Conservation (phyloP, 2,797 vertebrate species). For the Neoniphon sammara region DNA sequence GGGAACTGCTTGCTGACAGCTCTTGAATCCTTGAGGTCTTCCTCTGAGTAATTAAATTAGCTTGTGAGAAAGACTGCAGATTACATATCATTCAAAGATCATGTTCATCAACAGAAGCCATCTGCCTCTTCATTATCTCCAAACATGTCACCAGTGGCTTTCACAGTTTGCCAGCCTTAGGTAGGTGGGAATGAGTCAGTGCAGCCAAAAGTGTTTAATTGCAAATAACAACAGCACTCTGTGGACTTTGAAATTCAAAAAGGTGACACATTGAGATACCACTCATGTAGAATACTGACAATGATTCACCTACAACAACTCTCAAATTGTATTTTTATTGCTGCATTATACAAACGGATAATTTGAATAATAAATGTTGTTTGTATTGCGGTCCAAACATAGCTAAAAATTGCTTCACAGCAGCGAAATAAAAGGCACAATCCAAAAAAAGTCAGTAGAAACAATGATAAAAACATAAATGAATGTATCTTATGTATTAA, state of each 20-base stretch:
- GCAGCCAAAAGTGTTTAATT: constrained; percentile 43
- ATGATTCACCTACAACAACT: too few relatives aligned
- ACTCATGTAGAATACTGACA: too few relatives aligned
- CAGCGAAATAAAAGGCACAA: too few relatives aligned
- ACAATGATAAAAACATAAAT: too few relatives aligned
- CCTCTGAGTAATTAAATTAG: constrained; percentile 59
- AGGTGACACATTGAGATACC: background rate
- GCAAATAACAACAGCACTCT: constrained; percentile 31
- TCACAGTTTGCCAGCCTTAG: constrained; percentile 50
- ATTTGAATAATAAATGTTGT: too few relatives aligned
- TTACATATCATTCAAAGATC: constrained; percentile 64
- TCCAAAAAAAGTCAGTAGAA: too few relatives aligned
- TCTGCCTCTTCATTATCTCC: constrained; percentile 72
- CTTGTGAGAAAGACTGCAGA: constrained; percentile 53
- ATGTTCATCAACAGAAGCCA: constrained; percentile 67
- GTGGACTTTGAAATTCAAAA: constrained; percentile 31
- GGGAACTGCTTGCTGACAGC: constrained; percentile 29
- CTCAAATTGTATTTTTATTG: too few relatives aligned
- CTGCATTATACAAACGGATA: too few relatives aligned
- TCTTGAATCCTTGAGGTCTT: constrained; percentile 41
- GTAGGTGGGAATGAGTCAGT: constrained; percentile 70
- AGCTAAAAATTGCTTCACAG: too few relatives aligned
- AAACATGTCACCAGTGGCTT: constrained; percentile 62
- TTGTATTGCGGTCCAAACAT: too few relatives aligned
- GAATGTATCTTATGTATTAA: too few relatives aligned